phyloP scores from a whole-genome alignment of 2,797 vertebrate genomes.

The Manis crassicaudata region DNA sequence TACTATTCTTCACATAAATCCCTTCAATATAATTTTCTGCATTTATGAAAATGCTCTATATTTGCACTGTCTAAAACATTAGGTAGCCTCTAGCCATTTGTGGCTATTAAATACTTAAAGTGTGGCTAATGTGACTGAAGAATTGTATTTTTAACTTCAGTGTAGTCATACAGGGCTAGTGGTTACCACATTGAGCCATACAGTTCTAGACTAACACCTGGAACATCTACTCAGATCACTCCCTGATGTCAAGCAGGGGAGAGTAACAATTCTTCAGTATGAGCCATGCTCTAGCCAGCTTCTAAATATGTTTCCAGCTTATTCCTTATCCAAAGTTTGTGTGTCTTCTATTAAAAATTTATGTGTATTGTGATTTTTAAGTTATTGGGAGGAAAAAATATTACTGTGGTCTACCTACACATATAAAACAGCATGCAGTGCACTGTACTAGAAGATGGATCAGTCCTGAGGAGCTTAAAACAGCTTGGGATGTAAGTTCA shows the following conservation, averaged over 20 bases:
- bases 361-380: neutral
- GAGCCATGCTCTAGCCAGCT: neutral
- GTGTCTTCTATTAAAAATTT: neutral
- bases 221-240: neutral
- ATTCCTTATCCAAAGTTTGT: constrained; percentile 20
- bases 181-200: neutral
- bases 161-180: neutral
- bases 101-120: neutral
- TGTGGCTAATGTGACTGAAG: neutral
- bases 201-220: neutral
- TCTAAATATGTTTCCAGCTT: neutral
- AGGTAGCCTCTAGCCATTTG: neutral
- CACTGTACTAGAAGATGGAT: neutral
- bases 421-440: neutral
- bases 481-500: neutral
- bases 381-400: neutral
- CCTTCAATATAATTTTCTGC: neutral
- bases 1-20: neutral
- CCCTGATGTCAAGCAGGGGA: neutral
- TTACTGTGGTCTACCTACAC: neutral
- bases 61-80: neutral
- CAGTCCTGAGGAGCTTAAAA: neutral
- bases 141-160: neutral
- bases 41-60: neutral
- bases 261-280: neutral